Evolutionary conservation across 2,888 invertebrate genomes (phyloP).

Genomic region (Rutpela maculata): DNA sequence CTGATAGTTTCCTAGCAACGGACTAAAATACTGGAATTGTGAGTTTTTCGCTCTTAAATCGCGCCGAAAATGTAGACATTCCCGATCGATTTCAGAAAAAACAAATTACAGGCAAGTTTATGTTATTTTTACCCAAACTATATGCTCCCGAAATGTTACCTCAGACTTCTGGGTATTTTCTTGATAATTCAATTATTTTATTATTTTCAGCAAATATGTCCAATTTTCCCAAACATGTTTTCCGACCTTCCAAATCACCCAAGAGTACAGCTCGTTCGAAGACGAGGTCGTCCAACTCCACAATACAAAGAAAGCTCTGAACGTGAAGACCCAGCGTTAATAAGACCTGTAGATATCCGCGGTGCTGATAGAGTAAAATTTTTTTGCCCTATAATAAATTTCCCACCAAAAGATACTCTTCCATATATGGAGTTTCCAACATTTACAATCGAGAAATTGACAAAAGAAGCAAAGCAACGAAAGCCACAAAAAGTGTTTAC

Average conservation of each 20-base stretch:
- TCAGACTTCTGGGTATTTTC: no score
- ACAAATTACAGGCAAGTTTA: no score
- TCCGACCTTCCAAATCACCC: slow-evolving; percentile 76
- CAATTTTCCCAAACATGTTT: slow-evolving; percentile 79
- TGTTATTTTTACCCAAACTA: no score
- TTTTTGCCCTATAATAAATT: slow-evolving; percentile 60
- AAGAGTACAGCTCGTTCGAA: slow-evolving; percentile 74
- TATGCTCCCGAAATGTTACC: no score
- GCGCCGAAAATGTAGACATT: no score
- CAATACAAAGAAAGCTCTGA: slow-evolving; percentile 47
- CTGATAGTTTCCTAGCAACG: no score
- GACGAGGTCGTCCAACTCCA: slow-evolving; percentile 59
- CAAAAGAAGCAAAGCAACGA: slow-evolving; percentile 45
- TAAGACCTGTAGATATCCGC: slow-evolving; percentile 56
- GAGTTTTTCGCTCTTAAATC: no score
- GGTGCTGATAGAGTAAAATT: slow-evolving; percentile 62
- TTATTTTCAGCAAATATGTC: slow-evolving; percentile 74
- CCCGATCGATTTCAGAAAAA: no score
- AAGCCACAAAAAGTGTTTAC: slow-evolving; percentile 50
- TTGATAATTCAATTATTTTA: slow-evolving; percentile 38
- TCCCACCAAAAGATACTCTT: slow-evolving; percentile 58
- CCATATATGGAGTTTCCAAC: slow-evolving; percentile 58
- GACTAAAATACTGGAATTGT: no score
- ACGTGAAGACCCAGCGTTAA: slow-evolving; percentile 45
- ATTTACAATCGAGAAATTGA: slow-evolving; percentile 58